Evolutionary conservation across 2,797 vertebrate genomes (phyloP).

Genomic region (Melanotaenia nigrans): DNA sequence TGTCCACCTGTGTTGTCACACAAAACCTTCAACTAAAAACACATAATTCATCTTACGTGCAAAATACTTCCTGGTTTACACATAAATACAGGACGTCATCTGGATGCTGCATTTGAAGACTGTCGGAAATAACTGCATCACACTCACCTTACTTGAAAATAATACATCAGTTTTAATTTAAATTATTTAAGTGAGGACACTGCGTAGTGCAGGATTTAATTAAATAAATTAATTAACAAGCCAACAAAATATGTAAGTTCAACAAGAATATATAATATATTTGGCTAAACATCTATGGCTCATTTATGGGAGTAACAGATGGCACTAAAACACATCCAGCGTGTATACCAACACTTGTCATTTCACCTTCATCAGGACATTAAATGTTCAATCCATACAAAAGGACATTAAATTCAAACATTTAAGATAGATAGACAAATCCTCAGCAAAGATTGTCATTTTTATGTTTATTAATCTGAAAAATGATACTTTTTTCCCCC

Average conservation of each 20-base stretch:
- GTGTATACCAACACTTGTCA: background rate
- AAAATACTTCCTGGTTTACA: slow-evolving; percentile 54
- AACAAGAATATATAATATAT: no score
- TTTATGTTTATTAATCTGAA: slow-evolving; percentile 23
- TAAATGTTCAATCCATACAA: background rate
- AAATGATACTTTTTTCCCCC: background rate
- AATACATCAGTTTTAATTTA: background rate
- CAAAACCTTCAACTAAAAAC: background rate
- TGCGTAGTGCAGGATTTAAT: no score
- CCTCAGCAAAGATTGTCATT: background rate
- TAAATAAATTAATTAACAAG: no score
- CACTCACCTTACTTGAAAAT: no score
- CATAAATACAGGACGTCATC: slow-evolving; percentile 51
- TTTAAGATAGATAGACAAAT: background rate
- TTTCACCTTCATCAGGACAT: background rate
- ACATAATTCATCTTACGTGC: background rate
- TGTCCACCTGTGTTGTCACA: background rate
- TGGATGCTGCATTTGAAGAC: background rate
- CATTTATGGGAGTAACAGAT: no score
- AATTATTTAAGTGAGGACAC: background rate
- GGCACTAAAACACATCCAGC: no score
- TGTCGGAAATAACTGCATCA: slow-evolving; percentile 13
- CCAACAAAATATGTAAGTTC: no score
- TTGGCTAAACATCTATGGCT: no score
- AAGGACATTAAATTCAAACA: background rate